These are phyloP conservation scores for Pithys albifrons DNA, from an alignment of 2,113 vertebrate genomes.

Conservation along the genomic window DNA sequence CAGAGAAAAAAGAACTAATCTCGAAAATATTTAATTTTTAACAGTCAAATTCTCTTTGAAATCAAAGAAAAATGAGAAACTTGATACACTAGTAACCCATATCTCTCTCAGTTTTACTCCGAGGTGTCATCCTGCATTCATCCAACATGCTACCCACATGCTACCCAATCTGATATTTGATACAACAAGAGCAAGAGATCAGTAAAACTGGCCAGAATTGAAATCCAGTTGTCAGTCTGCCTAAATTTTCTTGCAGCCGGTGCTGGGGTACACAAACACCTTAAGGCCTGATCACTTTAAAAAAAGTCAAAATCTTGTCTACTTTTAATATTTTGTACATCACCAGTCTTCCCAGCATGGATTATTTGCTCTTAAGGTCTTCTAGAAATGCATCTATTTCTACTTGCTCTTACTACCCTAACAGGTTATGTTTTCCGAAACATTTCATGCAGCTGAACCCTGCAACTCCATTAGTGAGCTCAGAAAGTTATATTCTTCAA, in stretches of 20 bases:
- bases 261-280: rapidly evolving
- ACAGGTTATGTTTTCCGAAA: neutral
- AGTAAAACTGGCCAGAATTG: neutral
- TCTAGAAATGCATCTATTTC: neutral
- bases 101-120: neutral
- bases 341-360: neutral
- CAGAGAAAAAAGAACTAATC: neutral
- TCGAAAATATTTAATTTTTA: neutral
- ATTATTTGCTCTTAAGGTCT: neutral
- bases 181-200: neutral
- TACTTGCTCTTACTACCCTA: neutral
- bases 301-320: neutral
- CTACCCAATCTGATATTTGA: neutral
- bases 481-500: neutral
- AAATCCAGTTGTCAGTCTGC: rapidly evolving
- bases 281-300: neutral
- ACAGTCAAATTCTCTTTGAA: neutral
- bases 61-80: neutral
- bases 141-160: neutral
- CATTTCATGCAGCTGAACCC: neutral
- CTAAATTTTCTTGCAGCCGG: neutral
- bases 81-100: neutral
- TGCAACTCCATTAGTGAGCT: neutral
- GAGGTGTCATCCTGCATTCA: neutral
- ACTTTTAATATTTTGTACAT: neutral